phyloP scores from a whole-genome alignment of 2,113 vertebrate species.

The Pimephales promelas region DNA sequence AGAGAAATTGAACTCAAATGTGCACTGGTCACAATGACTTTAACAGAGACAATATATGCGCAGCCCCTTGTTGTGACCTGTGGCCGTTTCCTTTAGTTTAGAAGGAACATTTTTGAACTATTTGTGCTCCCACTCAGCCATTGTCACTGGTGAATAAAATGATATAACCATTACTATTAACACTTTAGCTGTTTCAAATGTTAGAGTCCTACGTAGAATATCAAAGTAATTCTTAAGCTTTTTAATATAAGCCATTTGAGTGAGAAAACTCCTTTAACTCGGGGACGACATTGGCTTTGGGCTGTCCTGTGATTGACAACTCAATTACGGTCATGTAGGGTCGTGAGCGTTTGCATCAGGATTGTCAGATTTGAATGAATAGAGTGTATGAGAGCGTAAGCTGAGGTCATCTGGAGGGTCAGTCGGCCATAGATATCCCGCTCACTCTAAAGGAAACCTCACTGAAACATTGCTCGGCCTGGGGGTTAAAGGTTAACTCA shows the following conservation, averaged over 20 bases:
- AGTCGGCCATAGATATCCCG: slow-evolving; percentile 15
- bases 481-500: slow-evolving; percentile 51
- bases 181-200: neutral
- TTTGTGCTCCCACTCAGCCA: neutral
- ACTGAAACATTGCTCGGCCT: slow-evolving; percentile 27
- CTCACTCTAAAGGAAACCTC: slow-evolving; percentile 45
- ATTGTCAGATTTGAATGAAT: slow-evolving; percentile 31
- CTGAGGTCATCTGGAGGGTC: slow-evolving; percentile 37
- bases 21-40: slow-evolving; percentile 31
- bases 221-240: neutral
- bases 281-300: slow-evolving; percentile 39
- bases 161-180: neutral
- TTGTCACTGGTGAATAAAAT: neutral
- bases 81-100: slow-evolving; percentile 1
- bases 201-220: neutral
- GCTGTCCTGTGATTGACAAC: slow-evolving; percentile 45
- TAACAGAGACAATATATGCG: neutral
- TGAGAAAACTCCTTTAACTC: neutral
- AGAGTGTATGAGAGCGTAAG: slow-evolving; percentile 51
- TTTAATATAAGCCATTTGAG: neutral
- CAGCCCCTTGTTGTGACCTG: slow-evolving; percentile 21
- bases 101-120: neutral
- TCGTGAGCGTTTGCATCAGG: slow-evolving; percentile 31
- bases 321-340: slow-evolving; percentile 35
- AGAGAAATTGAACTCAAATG: slow-evolving; percentile 27